Evolutionary conservation across 37 sponge, comb jelly and placozoan genomes (phyloP).

Genomic region (Trichoplax adhaerens): DNA sequence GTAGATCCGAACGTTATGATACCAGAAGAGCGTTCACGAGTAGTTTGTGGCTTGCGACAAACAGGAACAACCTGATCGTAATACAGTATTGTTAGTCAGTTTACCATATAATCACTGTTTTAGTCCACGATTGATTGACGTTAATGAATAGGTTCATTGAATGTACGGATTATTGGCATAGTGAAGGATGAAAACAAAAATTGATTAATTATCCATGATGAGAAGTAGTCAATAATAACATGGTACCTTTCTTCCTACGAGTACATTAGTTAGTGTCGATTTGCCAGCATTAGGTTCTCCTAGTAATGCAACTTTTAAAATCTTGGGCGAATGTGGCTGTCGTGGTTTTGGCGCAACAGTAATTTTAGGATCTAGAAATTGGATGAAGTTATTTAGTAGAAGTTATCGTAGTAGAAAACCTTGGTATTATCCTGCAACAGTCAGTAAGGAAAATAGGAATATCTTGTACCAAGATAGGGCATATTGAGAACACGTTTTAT

Average conservation of each 20-base stretch:
- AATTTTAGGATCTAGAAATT: no score
- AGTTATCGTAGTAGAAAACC: no score
- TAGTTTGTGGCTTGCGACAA: slow-evolving; percentile 61
- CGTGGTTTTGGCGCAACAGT: no score
- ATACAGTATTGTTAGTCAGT: neutral
- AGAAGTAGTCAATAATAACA: no score
- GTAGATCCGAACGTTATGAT: slow-evolving; percentile 22
- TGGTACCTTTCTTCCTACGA: slow-evolving; percentile 45
- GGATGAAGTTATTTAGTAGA: no score
- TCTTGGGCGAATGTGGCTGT: slow-evolving; percentile 13
- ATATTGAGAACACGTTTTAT: no score
- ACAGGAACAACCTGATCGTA: slow-evolving; percentile 35
- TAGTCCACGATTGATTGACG: neutral
- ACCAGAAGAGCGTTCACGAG: slow-evolving; percentile 24
- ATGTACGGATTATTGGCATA: neutral
- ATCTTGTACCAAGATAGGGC: no score
- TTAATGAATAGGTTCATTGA: neutral
- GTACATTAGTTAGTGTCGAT: slow-evolving; percentile 55
- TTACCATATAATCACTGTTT: no score
- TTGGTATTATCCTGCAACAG: no score
- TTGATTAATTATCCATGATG: neutral
- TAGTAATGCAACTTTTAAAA: slow-evolving; percentile 36
- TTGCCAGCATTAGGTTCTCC: slow-evolving; percentile 68
- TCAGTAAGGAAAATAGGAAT: no score
- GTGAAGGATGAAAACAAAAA: neutral